Conservation (phyloP, 2,113 vertebrate genomes). For the Carlito syrichta region DNA sequence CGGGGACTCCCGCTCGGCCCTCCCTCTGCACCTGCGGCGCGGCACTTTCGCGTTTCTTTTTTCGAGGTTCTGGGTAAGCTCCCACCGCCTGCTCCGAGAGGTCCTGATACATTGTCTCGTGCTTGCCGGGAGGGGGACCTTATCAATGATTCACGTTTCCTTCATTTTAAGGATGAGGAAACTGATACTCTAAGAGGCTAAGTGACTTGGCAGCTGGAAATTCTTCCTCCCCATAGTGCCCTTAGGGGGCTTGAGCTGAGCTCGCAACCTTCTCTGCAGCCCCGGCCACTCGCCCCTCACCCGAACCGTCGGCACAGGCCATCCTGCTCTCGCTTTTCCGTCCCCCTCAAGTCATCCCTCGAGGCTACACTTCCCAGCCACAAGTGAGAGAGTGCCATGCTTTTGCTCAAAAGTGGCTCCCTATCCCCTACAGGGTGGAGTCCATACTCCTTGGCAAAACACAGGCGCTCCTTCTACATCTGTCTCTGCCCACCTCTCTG, state of each 20-base stretch:
- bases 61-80: not conserved
- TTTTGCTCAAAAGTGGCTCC: not conserved
- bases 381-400: not conserved
- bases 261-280: not conserved
- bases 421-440: not conserved
- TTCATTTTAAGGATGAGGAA: constrained; percentile 48
- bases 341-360: not conserved
- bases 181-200: constrained; percentile 16
- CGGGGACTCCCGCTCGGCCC: not conserved
- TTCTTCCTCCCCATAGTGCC: not conserved
- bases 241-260: not conserved
- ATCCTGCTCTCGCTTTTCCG: not conserved
- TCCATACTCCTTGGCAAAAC: not conserved
- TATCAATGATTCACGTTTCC: constrained; percentile 19
- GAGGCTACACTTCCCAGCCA: not conserved
- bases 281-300: not conserved
- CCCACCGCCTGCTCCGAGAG: not conserved
- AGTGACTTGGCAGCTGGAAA: not conserved
- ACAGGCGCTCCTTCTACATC: not conserved
- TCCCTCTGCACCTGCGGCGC: not conserved
- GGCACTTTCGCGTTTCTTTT: not conserved
- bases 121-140: not conserved
- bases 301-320: not conserved
- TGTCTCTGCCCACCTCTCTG: not conserved
- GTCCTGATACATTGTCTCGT: not conserved